Evolutionary conservation across 64 coral and sea anemone species (phyloP), one percentile per base, ranked within the genome.

Genomic region (Orbicella faveolata): DNA sequence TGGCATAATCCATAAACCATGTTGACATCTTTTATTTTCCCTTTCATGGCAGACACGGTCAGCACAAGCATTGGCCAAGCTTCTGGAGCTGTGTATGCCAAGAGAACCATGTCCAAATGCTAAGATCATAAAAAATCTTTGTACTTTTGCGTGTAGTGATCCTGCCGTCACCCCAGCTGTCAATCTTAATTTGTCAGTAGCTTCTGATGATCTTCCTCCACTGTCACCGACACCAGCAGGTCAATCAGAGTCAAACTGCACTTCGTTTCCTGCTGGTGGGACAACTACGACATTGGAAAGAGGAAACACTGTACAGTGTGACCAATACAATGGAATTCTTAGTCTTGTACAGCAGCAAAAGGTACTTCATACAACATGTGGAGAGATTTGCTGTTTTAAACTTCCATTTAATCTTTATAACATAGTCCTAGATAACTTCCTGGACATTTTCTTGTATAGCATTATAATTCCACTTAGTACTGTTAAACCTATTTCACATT

Each of bases 81-180:
- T 99, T 11, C 48, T 99, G 54, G 93, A 96, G 80, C 66, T 93
- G 52, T 95, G 91, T 35, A 91, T 95, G 88, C 9, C 64, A 88
- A 87, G 97, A 80, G 72, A 91, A 73, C 94, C 97, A 26, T 95
- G 94, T 70, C 97, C 97, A 34, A 99, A 99, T 39, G 73, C 97
- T 19, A 99, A 99, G 88, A 99, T 99, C 62, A 83, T 99, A 21
- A 99, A 99, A 75, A 99, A 99, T 76, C 89, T 99, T 34, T 99
- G 97, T 75, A 80, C 88, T 36, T 95, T 99, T 93, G 97, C 91
- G 20, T 99, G 97, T 36, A 90, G 94, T 79, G 97, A 99, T 82
- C 97, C 94, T 57, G 61, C 88, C 11, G 76, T 83, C 72, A 99
- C 97, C 15, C 97, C 97, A 13, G 62, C 88, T 44, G 81, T 99